Percentiles rank a stretch among this genome's conserved stretches.
These are phyloP conservation scores for Trematocara stigmaticum DNA, from an alignment of 2,113 vertebrate genomes.

Conservation along the genomic window DNA sequence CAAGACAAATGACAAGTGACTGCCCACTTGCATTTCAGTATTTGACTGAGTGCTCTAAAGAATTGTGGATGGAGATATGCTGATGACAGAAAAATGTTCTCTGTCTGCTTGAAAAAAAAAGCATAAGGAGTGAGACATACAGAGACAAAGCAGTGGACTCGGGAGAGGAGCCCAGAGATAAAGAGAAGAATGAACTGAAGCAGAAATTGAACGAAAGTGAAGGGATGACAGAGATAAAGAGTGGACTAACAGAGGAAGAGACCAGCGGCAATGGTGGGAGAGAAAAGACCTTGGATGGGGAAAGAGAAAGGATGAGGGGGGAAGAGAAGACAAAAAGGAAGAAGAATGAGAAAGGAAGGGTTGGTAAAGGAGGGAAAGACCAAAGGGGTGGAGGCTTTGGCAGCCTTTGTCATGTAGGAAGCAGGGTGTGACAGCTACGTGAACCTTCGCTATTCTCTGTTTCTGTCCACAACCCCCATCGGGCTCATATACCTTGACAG, in stretches of 20 bases:
- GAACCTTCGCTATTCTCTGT: conserved; percentile 31
- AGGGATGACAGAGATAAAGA: conserved; percentile 51
- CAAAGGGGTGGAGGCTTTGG: background rate
- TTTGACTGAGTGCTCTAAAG: conserved; percentile 41
- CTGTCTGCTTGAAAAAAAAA: background rate
- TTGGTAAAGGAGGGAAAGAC: background rate
- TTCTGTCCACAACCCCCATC: conserved; percentile 26
- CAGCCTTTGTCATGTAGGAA: conserved; percentile 48
- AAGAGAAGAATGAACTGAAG: conserved; percentile 35
- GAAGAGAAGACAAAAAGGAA: background rate
- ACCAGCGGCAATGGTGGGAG: conserved; percentile 25
- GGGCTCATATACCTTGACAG: conserved; percentile 41
- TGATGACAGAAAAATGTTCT: conserved; percentile 31
- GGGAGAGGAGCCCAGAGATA: conserved; percentile 38
- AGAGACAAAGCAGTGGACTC: conserved; percentile 40
- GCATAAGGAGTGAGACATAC: background rate
- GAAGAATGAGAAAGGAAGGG: background rate
- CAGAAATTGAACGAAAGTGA: conserved; percentile 39
- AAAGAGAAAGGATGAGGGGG: background rate
- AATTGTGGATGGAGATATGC: conserved; percentile 13
- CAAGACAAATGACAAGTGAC: conserved; percentile 46
- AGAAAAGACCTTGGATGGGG: conserved; percentile 31
- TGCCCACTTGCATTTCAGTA: conserved; percentile 44
- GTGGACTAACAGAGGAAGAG: background rate
- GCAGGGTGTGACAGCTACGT: conserved; percentile 47